Conservation (phyloP, 2,797 vertebrate species). For the Protonibea diacanthus region DNA sequence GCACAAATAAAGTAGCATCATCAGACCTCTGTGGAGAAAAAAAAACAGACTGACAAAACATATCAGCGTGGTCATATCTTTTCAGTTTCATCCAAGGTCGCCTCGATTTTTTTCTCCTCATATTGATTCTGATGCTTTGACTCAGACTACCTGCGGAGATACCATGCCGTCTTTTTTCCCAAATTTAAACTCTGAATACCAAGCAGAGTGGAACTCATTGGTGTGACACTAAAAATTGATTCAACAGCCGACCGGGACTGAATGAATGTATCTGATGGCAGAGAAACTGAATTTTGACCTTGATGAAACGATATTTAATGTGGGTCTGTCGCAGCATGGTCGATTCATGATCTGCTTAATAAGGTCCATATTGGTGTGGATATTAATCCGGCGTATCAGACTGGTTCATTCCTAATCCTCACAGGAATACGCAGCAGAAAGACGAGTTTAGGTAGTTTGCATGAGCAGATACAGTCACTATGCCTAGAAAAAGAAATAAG, state of each 20-base stretch:
- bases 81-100: constrained; percentile 1
- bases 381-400: not conserved
- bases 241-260: not conserved
- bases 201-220: not conserved
- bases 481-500: not conserved
- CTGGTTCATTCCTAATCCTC: constrained; percentile 2
- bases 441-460: not conserved
- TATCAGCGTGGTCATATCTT: not conserved
- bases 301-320: constrained; percentile 23
- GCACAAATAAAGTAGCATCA: not conserved
- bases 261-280: not conserved
- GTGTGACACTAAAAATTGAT: constrained; percentile 3
- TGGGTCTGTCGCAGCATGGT: not conserved
- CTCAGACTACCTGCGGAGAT: not conserved
- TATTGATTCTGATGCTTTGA: not conserved
- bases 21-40: not conserved
- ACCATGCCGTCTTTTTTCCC: not conserved
- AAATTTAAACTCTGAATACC: not conserved
- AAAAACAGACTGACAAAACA: not conserved
- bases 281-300: constrained; percentile 18
- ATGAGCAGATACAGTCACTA: not conserved
- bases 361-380: not conserved
- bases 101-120: not conserved
- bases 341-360: constrained; percentile 17
- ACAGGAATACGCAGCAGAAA: not conserved